Evolutionary conservation across 2,888 invertebrate species (phyloP).

Genomic region (Agrilus cyanescens): DNA sequence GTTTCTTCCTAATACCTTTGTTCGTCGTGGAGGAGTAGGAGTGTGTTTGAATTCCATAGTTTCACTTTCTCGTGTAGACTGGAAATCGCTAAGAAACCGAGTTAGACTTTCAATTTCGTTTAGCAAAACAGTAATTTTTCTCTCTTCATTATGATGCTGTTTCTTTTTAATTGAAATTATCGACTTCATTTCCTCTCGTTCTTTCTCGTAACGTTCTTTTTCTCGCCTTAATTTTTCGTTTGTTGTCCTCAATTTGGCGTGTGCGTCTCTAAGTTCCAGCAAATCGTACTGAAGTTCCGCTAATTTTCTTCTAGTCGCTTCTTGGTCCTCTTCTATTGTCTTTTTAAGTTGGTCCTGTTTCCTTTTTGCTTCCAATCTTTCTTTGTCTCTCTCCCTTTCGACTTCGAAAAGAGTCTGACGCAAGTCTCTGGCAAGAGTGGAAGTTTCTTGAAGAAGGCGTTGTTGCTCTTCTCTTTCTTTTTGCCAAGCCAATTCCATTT

Average conservation of each 20-base stretch:
- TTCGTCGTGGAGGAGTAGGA: constrained; percentile 58
- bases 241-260: constrained; percentile 80
- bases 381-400: constrained; percentile 81
- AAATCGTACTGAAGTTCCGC: constrained; percentile 77
- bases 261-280: constrained; percentile 78
- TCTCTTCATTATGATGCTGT: constrained; percentile 54
- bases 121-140: constrained; percentile 57
- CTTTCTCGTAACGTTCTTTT: constrained; percentile 73
- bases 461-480: constrained; percentile 89
- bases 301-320: constrained; percentile 75
- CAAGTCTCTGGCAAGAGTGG: constrained; percentile 76
- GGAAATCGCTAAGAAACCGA: constrained; percentile 62
- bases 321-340: constrained; percentile 77
- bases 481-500: constrained; percentile 87
- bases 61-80: constrained; percentile 35
- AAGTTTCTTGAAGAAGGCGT: constrained; percentile 78
- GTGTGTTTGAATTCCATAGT: constrained; percentile 42
- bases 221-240: constrained; percentile 83
- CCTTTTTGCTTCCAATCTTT: constrained; percentile 74
- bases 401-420: constrained; percentile 81
- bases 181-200: constrained; percentile 50
- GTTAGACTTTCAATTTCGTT: constrained; percentile 66
- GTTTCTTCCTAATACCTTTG: constrained; percentile 45
- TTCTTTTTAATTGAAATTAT: constrained; percentile 38
- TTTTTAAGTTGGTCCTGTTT: constrained; percentile 76